These are phyloP conservation scores for Dilophus febrilis DNA, from an alignment of 2,888 invertebrate species.

Conservation along the genomic window DNA sequence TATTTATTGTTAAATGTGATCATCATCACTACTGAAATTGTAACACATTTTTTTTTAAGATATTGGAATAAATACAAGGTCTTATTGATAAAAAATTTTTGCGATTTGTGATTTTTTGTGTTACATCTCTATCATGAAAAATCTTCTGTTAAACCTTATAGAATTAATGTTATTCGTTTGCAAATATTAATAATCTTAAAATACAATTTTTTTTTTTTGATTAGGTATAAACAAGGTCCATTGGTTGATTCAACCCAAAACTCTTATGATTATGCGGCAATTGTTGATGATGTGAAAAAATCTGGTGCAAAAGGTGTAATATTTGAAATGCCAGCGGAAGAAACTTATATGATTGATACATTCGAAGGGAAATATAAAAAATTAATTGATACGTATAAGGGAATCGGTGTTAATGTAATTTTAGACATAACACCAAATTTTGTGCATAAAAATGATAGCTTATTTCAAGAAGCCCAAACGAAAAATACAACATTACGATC, in stretches of 20 bases:
- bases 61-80: too few relatives aligned
- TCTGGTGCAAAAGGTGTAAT: constrained; percentile 47
- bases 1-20: too few relatives aligned
- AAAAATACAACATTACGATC: constrained; percentile 43
- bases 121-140: constrained; percentile 23
- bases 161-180: neutral
- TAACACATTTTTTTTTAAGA: too few relatives aligned
- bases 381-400: constrained; percentile 22
- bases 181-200: constrained; percentile 2
- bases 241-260: constrained; percentile 38
- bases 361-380: constrained; percentile 20
- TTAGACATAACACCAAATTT: constrained; percentile 61
- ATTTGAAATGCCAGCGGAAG: constrained; percentile 40
- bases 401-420: constrained; percentile 40
- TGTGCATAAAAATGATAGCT: constrained; percentile 45
- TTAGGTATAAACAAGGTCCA: constrained; percentile 54
- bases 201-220: constrained; percentile 25
- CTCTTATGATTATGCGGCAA: constrained; percentile 18
- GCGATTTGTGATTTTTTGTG: too few relatives aligned
- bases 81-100: too few relatives aligned
- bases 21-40: too few relatives aligned
- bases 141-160: constrained; percentile 7
- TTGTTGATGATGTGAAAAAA: constrained; percentile 25
- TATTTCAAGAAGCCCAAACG: constrained; percentile 49
- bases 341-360: constrained; percentile 42